Conservation (phyloP, 2,797 vertebrate genomes). For the Eulemur rubriventer region DNA sequence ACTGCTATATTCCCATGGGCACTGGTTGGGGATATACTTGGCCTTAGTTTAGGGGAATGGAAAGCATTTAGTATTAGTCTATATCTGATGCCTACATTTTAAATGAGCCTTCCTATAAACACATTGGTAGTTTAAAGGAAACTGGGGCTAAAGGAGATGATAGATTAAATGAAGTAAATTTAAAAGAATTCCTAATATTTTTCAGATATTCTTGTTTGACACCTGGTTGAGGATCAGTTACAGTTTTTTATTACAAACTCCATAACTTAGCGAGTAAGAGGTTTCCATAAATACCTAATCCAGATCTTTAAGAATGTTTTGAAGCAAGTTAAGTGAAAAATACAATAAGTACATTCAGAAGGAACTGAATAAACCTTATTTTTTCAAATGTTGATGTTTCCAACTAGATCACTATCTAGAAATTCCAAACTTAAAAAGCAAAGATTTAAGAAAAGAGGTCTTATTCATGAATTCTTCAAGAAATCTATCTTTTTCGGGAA, state of each 20-base stretch:
- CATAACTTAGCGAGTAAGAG: background rate
- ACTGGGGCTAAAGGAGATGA: background rate
- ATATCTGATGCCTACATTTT: background rate
- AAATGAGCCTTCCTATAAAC: constrained; percentile 23
- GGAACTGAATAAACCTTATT: background rate
- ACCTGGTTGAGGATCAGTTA: constrained; percentile 6
- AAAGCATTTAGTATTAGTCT: background rate
- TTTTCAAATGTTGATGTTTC: constrained; percentile 25
- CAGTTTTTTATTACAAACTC: constrained; percentile 14
- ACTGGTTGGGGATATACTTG: background rate
- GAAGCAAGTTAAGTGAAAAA: constrained; percentile 45
- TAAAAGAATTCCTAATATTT: constrained; percentile 48
- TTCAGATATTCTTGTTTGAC: constrained; percentile 26
- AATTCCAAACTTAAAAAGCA: background rate
- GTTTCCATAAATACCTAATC: constrained; percentile 24
- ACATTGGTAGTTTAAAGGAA: constrained; percentile 35
- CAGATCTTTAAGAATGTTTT: constrained; percentile 13
- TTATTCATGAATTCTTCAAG: constrained; percentile 32
- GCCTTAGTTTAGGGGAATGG: background rate
- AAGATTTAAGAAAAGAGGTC: constrained; percentile 5
- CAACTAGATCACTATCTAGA: background rate
- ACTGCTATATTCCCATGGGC: background rate
- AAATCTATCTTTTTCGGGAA: background rate
- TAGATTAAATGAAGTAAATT: constrained; percentile 40
- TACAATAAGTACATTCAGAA: background rate